Evolutionary conservation across 2,113 vertebrate species (phyloP).

Genomic region (Alethe castanea): DNA sequence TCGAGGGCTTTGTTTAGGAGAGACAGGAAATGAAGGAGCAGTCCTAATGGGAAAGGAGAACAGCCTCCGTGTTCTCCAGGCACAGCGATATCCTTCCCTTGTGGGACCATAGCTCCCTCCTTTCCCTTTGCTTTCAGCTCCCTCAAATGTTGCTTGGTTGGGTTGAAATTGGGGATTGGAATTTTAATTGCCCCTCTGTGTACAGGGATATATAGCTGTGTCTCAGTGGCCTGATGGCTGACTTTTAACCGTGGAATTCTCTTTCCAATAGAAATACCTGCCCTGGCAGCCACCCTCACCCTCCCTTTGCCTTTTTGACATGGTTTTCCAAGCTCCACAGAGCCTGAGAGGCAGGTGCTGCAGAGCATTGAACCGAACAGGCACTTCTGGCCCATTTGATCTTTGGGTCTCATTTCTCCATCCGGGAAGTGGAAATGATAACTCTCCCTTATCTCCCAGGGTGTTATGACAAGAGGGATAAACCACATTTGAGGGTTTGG

Average conservation of each 20-base stretch:
- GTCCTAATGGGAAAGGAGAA: neutral
- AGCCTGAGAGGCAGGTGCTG: neutral
- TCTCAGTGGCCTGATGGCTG: rapidly evolving
- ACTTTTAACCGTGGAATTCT: neutral
- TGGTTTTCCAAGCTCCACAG: neutral
- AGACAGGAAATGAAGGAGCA: neutral
- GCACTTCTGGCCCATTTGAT: neutral
- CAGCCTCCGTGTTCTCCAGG: neutral
- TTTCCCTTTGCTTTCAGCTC: neutral
- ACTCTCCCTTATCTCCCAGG: rapidly evolving
- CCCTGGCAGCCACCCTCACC: neutral
- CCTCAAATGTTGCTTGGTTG: neutral
- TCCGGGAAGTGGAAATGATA: neutral
- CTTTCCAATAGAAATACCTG: neutral
- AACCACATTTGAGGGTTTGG: neutral
- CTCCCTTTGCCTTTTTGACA: neutral
- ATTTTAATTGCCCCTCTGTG: neutral
- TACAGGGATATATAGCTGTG: rapidly evolving
- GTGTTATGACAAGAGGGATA: neutral
- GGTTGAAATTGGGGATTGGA: neutral
- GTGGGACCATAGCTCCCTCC: rapidly evolving
- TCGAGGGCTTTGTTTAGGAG: slow-evolving; percentile 24
- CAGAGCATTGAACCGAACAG: neutral
- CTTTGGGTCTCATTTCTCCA: neutral
- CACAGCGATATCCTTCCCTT: neutral